phyloP scores from a whole-genome alignment of 1,140 invertebrate genomes.

The Drosophila novamexicana region DNA sequence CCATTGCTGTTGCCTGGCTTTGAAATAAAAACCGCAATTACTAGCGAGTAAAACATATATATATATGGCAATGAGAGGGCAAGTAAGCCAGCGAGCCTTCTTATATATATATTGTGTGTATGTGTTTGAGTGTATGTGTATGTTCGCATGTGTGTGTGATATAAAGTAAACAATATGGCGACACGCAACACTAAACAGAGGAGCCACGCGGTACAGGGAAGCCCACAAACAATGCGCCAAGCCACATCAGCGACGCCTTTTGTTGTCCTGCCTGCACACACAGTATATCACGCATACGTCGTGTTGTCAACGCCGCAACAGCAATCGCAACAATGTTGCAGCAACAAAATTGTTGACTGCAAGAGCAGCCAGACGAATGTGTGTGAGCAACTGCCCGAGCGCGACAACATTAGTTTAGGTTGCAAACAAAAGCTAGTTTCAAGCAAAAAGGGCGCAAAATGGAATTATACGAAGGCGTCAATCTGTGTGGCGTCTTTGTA shows the following conservation, averaged over 20 bases:
- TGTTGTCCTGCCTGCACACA: conserved; percentile 33
- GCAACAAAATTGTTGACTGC: conserved; percentile 45
- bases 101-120: conserved; percentile 17
- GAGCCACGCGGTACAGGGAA: conserved; percentile 34
- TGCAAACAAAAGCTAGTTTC: conserved; percentile 40
- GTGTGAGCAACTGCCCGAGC: conserved; percentile 31
- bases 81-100: conserved; percentile 61
- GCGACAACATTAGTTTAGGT: conserved; percentile 67
- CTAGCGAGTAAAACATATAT: conserved; percentile 77
- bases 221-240: conserved; percentile 31
- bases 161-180: conserved; percentile 81
- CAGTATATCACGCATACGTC: conserved; percentile 33
- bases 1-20: conserved; percentile 38
- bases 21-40: conserved; percentile 83
- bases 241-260: conserved; percentile 42
- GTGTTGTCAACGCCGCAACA: conserved; percentile 25
- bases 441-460: conserved; percentile 54
- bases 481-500: conserved; percentile 25
- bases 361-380: conserved; percentile 1
- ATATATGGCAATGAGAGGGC: conserved; percentile 36
- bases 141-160: conserved; percentile 53
- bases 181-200: conserved; percentile 78
- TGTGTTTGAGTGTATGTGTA: conserved; percentile 37
- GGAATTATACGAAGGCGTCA: conserved; percentile 68
- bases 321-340: conserved; percentile 67